Percentiles rank a stretch among this genome's conserved stretches.
Evolutionary conservation across 2,797 vertebrate species (phyloP).

Genomic region (Champsocephalus esox): DNA sequence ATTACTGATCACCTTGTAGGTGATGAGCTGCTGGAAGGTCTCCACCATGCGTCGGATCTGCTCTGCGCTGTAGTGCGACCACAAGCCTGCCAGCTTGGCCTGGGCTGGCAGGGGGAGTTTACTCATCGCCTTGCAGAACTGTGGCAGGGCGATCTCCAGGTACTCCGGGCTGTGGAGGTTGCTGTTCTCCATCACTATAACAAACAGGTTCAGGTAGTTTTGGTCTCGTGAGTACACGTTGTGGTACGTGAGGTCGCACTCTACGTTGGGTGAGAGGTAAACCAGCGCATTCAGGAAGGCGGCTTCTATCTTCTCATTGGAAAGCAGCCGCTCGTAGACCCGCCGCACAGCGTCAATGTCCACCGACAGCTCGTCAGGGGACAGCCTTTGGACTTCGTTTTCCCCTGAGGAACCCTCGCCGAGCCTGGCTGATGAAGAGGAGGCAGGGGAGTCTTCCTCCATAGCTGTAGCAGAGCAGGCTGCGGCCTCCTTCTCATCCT

Average conservation of each 20-base stretch:
- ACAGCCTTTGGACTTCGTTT: conserved; percentile 89
- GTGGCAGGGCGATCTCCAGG: conserved; percentile 95
- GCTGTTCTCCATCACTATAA: conserved; percentile 98
- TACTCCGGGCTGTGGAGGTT: conserved; percentile 99
- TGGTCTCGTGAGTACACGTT: conserved; percentile 96
- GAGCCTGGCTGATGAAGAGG: conserved; percentile 75
- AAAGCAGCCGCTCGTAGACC: conserved; percentile 93
- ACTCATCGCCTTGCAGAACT: conserved; percentile 99
- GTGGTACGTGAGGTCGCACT: conserved; percentile 98
- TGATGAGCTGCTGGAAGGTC: conserved; percentile 99
- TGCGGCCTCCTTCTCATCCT: conserved; percentile 94
- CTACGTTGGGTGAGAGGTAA: conserved; percentile 97
- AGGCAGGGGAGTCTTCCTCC: conserved; percentile 92
- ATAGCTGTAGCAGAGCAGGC: conserved; percentile 90
- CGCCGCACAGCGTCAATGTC: conserved; percentile 96
- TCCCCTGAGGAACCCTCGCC: conserved; percentile 89
- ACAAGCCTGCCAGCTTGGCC: conserved; percentile 93
- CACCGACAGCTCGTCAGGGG: conserved; percentile 94
- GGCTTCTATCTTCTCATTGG: conserved; percentile 96
- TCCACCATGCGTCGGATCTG: conserved; percentile 97
- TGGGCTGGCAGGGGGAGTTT: conserved; percentile 95
- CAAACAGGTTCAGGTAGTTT: conserved; percentile 98
- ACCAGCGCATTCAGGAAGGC: conserved; percentile 99
- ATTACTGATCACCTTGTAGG: conserved; percentile 98
- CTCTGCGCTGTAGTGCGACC: conserved; percentile 92